Evolutionary conservation across 2,113 vertebrate genomes (phyloP).

Genomic region (Telmatochromis sp.): DNA sequence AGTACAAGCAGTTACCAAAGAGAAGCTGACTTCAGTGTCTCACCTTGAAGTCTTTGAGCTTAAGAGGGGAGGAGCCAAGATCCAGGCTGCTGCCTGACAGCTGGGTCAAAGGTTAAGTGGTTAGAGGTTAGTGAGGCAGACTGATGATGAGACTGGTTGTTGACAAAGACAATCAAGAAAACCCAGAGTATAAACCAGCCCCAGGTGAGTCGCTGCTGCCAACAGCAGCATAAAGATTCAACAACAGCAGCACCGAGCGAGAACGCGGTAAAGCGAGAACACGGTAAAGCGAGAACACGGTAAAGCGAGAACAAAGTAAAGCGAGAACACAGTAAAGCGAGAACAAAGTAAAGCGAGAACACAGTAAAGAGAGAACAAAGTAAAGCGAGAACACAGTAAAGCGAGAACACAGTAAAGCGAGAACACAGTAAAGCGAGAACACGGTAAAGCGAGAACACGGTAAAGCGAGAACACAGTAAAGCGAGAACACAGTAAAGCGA

Average conservation of each 20-base stretch:
- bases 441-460: fast-evolving
- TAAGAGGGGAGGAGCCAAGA: slow-evolving; percentile 69
- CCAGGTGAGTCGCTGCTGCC: neutral
- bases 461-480: fast-evolving
- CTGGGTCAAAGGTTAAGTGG: slow-evolving; percentile 57
- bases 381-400: fast-evolving
- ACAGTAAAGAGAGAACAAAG: fast-evolving
- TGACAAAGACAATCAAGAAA: neutral
- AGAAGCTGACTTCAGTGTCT: slow-evolving; percentile 3
- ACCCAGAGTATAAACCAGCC: neutral
- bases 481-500: fast-evolving
- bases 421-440: fast-evolving
- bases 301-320: fast-evolving
- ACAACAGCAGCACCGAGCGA: neutral
- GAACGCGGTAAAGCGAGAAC: fast-evolving
- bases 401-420: fast-evolving
- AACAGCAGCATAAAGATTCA: neutral
- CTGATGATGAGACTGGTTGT: neutral
- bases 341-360: fast-evolving
- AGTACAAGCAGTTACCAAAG: neutral
- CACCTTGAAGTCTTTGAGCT: slow-evolving; percentile 81
- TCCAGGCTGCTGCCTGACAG: slow-evolving; percentile 87
- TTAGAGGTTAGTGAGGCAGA: neutral
- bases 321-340: fast-evolving
- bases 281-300: fast-evolving